phyloP scores from a whole-genome alignment of 2,888 invertebrate genomes.

The Campopleginae sp. region DNA sequence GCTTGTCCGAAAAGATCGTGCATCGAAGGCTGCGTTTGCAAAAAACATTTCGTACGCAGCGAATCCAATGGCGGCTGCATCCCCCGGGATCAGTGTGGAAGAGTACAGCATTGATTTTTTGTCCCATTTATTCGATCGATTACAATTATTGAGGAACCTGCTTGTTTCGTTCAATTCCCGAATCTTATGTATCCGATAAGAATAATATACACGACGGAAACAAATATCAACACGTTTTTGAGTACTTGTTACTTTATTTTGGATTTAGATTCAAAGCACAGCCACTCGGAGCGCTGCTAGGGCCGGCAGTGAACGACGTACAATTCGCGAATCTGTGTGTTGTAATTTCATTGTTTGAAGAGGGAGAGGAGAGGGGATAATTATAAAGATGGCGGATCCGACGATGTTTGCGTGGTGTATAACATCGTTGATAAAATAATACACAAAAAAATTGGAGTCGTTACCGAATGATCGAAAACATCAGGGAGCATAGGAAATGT shows the following conservation, averaged over 20 bases:
- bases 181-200: neutral
- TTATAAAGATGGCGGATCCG: neutral
- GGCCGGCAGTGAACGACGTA: too few species aligned
- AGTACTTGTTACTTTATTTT: too few species aligned
- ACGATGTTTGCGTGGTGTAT: neutral
- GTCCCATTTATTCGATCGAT: neutral
- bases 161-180: neutral
- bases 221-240: neutral
- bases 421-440: neutral
- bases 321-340: too few species aligned
- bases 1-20: constrained; percentile 69
- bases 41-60: constrained; percentile 68
- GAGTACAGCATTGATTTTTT: constrained; percentile 61
- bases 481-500: neutral
- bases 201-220: neutral
- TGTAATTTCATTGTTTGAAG: too few species aligned
- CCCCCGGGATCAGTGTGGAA: constrained; percentile 61
- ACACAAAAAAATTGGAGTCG: neutral
- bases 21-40: constrained; percentile 73
- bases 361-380: neutral
- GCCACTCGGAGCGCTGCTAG: neutral
- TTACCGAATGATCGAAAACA: neutral
- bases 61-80: constrained; percentile 60
- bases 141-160: neutral
- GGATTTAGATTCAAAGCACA: neutral